Percentiles rank a stretch among this genome's conserved stretches.
Conservation (phyloP, 2,888 invertebrate genomes). For the Plagodis dolabraria region DNA sequence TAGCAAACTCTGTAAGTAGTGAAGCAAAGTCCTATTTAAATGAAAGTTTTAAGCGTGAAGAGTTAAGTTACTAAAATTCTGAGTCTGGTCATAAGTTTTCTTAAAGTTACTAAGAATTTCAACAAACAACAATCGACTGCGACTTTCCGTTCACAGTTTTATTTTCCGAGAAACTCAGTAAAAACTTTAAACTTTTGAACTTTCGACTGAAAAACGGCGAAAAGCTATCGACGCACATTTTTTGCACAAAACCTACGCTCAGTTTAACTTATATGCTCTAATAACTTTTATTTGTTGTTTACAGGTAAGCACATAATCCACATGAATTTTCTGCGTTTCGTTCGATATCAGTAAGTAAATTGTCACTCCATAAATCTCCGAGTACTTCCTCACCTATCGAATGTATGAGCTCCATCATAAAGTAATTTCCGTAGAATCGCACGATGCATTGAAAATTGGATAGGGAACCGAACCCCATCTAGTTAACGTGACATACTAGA, state of each 20-base stretch:
- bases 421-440: constrained; percentile 44
- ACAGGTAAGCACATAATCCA: constrained; percentile 44
- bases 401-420: constrained; percentile 36
- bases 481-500: constrained; percentile 53
- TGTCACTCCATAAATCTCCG: constrained; percentile 17
- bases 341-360: constrained; percentile 22
- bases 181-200: constrained; percentile 20
- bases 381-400: constrained; percentile 22
- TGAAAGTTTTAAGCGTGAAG: constrained; percentile 30
- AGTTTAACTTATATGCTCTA: constrained; percentile 3
- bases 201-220: constrained; percentile 13
- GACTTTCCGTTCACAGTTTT: constrained; percentile 28
- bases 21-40: constrained; percentile 30
- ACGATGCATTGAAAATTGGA: constrained; percentile 57
- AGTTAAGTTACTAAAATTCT: constrained; percentile 31
- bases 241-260: constrained; percentile 1
- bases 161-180: constrained; percentile 17
- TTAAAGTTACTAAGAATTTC: constrained; percentile 31
- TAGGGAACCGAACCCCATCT: constrained; percentile 53
- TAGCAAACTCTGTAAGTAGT: constrained; percentile 29
- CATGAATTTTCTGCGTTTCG: constrained; percentile 13
- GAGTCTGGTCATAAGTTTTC: constrained; percentile 33
- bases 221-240: constrained; percentile 20
- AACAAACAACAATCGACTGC: constrained; percentile 35
- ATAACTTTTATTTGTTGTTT: constrained; percentile 35